Conservation (phyloP, 2,888 invertebrate species). For the Pachydiplax longipennis region DNA sequence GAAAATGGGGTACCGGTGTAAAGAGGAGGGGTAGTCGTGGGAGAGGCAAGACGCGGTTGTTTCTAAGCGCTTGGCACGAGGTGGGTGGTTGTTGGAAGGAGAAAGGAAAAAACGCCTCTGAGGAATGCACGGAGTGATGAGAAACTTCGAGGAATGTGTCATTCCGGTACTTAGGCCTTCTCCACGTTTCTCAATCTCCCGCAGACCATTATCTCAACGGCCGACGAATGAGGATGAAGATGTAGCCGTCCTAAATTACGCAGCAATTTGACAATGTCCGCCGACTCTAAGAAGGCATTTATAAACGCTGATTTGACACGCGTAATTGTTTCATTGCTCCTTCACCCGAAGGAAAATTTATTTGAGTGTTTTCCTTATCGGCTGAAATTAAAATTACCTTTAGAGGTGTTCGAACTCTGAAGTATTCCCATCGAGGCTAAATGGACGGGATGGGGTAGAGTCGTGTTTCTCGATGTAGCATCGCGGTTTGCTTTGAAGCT, state of each 20-base stretch:
- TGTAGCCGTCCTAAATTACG: background rate
- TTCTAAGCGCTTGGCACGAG: conserved; percentile 40
- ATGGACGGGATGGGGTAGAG: no score
- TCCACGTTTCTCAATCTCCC: conserved; percentile 7
- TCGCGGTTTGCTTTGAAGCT: no score
- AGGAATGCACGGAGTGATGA: conserved; percentile 44
- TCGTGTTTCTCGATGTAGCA: no score
- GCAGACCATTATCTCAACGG: background rate
- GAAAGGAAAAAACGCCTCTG: background rate
- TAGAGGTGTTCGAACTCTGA: no score
- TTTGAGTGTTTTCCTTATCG: no score
- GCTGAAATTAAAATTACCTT: no score
- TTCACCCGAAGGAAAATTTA: no score
- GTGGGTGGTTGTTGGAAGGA: conserved; percentile 6
- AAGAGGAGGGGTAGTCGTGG: background rate
- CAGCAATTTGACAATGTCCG: background rate
- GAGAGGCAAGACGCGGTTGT: conserved; percentile 9
- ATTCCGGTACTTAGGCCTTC: conserved; percentile 36
- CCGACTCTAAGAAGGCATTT: background rate
- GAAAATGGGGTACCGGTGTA: conserved; percentile 22
- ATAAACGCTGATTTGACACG: background rate
- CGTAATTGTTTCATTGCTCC: no score
- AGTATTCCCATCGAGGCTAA: no score
- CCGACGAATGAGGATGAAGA: background rate
- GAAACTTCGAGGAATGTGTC: conserved; percentile 38